Conservation (phyloP, 2,113 vertebrate genomes). For the Dascyllus trimaculatus region DNA sequence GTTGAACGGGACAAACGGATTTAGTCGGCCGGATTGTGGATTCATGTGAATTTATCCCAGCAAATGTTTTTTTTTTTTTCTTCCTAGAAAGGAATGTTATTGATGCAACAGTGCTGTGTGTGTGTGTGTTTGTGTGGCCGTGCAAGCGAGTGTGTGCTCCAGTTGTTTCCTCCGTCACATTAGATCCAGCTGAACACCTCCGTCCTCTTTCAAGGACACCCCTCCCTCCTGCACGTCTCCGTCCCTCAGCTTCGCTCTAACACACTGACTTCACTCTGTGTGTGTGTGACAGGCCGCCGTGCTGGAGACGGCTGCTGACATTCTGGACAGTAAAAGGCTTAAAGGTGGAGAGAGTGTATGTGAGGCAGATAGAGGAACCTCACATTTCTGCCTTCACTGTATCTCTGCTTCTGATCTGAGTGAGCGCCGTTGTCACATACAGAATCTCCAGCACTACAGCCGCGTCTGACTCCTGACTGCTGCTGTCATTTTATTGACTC, state of each 20-base stretch:
- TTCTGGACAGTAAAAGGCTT: constrained; percentile 81
- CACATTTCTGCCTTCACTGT: constrained; percentile 48
- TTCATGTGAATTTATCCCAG: constrained; percentile 67
- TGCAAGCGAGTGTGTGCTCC: constrained; percentile 53
- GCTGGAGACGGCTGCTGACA: constrained; percentile 76
- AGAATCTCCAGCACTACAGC: constrained; percentile 20
- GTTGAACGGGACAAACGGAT: constrained; percentile 68
- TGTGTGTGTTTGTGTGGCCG: constrained; percentile 20
- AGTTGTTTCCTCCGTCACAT: constrained; percentile 79
- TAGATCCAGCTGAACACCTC: constrained; percentile 84
- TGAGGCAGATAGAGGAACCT: constrained; percentile 50
- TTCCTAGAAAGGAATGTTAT: constrained; percentile 65
- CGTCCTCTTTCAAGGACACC: constrained; percentile 84
- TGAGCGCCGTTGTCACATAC: constrained; percentile 42
- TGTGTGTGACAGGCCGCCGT: constrained; percentile 72
- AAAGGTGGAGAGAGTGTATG: constrained; percentile 53
- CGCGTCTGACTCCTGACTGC: constrained; percentile 19
- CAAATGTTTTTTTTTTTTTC: constrained; percentile 48
- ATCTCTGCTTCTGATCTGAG: constrained; percentile 59
- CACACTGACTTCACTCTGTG: constrained; percentile 37
- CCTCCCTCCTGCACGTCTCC: constrained; percentile 67
- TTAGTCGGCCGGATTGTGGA: constrained; percentile 64
- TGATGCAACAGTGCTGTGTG: constrained; percentile 61
- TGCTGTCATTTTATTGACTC: constrained; percentile 32
- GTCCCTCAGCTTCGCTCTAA: constrained; percentile 54